Base-by-base conservation (phyloP, 2,888 invertebrate genomes). In the Prosapia bicincta region DNA sequence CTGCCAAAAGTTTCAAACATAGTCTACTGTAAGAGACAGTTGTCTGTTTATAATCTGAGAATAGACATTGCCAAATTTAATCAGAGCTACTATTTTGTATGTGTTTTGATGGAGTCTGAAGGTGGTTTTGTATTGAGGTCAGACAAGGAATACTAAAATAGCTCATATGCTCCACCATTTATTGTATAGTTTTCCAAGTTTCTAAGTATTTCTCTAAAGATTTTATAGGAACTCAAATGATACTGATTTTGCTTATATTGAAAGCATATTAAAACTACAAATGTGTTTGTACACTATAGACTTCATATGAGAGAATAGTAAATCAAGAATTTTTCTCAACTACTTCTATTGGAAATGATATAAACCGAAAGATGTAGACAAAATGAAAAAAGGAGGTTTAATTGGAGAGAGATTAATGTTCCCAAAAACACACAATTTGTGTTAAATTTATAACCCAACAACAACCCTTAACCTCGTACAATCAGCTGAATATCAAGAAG, bases 11-110 rank as follows among this genome's bases (percentile, higher is more conserved):
- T 82, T 20, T 80, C 81, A 9, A 81, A 79, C 68, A 76, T 82
- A 9, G 74, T 81, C 13, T 81, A 78, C 70, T 82, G 82, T 71
- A 82, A 82, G 72, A 30, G 81, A 20, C 82, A 81, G 70, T 73
- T 82, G 1, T 79, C 78, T 72, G 20, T 82, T 15, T 81, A 80
- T 69, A 83, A 83, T 75, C 76, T 77, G 38, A 80, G 81, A 3
- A 75, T 82, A 43, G 80, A 82, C 75, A 74, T 76, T 38, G 77
- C 65, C 10, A 79, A 32, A 13, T 69, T 10, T 24, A 38, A 79
- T 23, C 72, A 77, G 67, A 79, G 79, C 26, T 81, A 80, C 76
- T 80, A 78, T 71, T 82, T 80, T 80, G 72, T 80, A 20, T 82
- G 81, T 38, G 38, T 38, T 38, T 38, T 2, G 81, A 78, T 76